Evolutionary conservation across 2,888 invertebrate genomes (phyloP).

Genomic region (Serrognathus titanus): DNA sequence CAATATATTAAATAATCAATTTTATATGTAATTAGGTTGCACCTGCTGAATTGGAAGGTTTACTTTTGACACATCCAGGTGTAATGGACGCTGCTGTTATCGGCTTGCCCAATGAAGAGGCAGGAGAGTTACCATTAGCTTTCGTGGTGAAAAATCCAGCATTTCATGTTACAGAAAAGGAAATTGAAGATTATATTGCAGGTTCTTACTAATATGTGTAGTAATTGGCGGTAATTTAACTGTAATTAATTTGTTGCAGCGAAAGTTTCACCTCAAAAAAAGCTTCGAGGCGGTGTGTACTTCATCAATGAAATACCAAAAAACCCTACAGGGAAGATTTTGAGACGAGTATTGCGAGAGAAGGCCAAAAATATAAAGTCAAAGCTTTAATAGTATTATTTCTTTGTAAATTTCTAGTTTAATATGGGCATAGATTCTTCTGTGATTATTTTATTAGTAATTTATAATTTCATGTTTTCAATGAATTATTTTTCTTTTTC

Average conservation of each 20-base stretch:
- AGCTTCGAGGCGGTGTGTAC: constrained; percentile 62
- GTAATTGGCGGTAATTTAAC: background rate
- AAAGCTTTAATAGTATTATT: constrained; percentile 33
- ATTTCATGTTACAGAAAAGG: constrained; percentile 50
- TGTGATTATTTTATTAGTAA: background rate
- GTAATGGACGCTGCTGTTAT: constrained; percentile 60
- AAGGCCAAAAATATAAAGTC: constrained; percentile 43
- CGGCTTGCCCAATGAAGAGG: constrained; percentile 63
- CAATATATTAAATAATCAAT: background rate
- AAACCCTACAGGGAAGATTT: constrained; percentile 67
- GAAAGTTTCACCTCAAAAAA: constrained; percentile 57
- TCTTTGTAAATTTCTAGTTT: background rate
- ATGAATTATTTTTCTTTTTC: no score
- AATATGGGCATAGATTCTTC: background rate
- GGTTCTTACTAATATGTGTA: constrained; percentile 23
- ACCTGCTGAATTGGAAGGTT: constrained; percentile 60
- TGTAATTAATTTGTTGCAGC: constrained; percentile 23
- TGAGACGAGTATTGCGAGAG: constrained; percentile 57
- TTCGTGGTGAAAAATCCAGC: constrained; percentile 66
- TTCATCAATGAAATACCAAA: constrained; percentile 66
- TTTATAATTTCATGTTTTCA: no score
- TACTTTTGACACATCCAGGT: constrained; percentile 54
- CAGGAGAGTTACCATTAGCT: constrained; percentile 75
- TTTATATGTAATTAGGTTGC: constrained; percentile 26
- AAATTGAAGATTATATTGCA: constrained; percentile 49